Evolutionary conservation across 2,113 vertebrate genomes (phyloP).

Genomic region (Pimephales promelas): DNA sequence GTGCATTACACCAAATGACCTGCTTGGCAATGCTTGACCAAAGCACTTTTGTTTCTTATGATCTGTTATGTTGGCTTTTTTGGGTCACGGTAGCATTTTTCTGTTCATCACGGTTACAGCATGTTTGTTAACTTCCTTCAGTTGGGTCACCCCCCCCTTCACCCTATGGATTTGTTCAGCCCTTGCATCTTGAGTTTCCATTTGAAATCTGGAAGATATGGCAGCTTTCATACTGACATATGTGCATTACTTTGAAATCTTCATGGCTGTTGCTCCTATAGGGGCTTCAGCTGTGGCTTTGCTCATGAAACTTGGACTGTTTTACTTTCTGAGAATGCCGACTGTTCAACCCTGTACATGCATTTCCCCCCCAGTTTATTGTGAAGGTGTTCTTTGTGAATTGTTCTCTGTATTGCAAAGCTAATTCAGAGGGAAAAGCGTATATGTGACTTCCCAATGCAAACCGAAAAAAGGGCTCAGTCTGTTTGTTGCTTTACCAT

Average conservation of each 20-base stretch:
- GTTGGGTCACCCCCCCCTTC: neutral
- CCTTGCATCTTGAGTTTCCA: constrained; percentile 35
- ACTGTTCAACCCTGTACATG: constrained; percentile 66
- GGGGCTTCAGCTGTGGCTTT: constrained; percentile 73
- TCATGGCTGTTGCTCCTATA: constrained; percentile 67
- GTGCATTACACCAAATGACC: constrained; percentile 60
- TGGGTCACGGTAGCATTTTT: constrained; percentile 31
- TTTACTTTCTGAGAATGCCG: constrained; percentile 73
- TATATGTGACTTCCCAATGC: constrained; percentile 58
- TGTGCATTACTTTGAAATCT: constrained; percentile 65
- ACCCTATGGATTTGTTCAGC: constrained; percentile 33
- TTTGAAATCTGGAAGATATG: constrained; percentile 36
- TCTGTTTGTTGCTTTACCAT: constrained; percentile 49
- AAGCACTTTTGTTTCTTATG: constrained; percentile 41
- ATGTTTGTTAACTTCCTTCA: constrained; percentile 35
- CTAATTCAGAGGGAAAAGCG: constrained; percentile 46
- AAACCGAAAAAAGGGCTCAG: constrained; percentile 57
- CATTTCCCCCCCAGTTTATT: constrained; percentile 33
- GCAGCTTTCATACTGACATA: constrained; percentile 49
- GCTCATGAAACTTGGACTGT: constrained; percentile 70
- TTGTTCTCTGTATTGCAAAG: constrained; percentile 50
- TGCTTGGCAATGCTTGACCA: constrained; percentile 55
- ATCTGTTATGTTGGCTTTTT: constrained; percentile 14
- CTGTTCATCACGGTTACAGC: constrained; percentile 43
- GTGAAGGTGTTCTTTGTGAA: constrained; percentile 47